A percentile compares a stretch with the other conserved stretches of the same genome.
Evolutionary conservation across 2,113 vertebrate species (phyloP).

Genomic region (Leptodactylus fuscus): DNA sequence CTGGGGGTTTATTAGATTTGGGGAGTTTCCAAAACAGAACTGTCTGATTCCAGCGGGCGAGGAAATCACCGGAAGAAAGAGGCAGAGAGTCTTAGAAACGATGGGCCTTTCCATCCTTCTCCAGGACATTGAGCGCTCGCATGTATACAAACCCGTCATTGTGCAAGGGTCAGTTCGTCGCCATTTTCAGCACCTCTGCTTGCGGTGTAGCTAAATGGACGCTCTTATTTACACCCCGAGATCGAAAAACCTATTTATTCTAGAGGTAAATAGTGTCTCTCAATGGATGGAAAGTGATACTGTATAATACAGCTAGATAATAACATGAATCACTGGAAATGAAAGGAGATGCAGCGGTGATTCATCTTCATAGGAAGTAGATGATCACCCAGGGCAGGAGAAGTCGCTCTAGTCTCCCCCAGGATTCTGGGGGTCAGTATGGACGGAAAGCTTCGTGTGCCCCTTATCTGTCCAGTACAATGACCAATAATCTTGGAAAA

Average conservation of each 20-base stretch:
- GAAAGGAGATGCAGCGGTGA: background rate
- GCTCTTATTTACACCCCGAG: too few species aligned
- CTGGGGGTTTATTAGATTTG: constrained; percentile 77
- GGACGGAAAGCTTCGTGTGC: background rate
- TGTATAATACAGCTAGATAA: too few species aligned
- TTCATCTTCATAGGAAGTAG: constrained; percentile 14
- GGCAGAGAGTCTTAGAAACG: background rate
- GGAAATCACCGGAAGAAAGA: constrained; percentile 6
- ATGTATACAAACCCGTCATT: too few species aligned
- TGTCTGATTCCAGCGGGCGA: constrained; percentile 17
- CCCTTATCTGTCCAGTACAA: background rate
- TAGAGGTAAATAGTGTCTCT: too few species aligned
- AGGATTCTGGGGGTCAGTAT: background rate
- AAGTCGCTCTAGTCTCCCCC: background rate
- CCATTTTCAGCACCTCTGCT: background rate
- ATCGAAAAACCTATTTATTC: too few species aligned
- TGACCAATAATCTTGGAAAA: background rate
- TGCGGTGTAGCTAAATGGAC: too few species aligned
- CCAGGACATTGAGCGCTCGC: background rate
- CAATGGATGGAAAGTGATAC: too few species aligned
- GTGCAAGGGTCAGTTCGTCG: too few species aligned
- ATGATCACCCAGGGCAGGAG: background rate
- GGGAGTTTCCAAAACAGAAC: constrained; percentile 73
- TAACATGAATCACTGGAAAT: background rate
- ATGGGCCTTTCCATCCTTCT: background rate